Evolutionary conservation across 1,140 invertebrate genomes (phyloP).

Genomic region (Lordiphosa collinella): DNA sequence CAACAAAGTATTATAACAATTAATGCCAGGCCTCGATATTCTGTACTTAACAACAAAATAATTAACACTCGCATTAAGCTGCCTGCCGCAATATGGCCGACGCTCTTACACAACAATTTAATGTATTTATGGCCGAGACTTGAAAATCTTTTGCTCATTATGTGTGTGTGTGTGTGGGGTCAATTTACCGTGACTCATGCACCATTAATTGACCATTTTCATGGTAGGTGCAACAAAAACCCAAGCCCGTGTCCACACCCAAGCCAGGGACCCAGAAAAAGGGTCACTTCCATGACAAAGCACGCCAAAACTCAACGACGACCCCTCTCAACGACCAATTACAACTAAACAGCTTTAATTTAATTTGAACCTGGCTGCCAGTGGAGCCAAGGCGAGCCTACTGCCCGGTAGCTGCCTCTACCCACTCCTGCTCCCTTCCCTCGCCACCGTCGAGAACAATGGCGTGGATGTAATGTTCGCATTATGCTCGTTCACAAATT

Average conservation of each 20-base stretch:
- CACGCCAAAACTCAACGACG: constrained; percentile 21
- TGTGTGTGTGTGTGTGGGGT: constrained; percentile 39
- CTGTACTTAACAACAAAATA: constrained; percentile 15
- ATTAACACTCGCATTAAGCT: constrained; percentile 29
- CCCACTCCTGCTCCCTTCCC: background rate
- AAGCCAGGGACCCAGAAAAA: constrained; percentile 49
- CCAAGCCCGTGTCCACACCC: constrained; percentile 24
- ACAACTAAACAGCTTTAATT: constrained; percentile 78
- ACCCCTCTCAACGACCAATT: constrained; percentile 74
- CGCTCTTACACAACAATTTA: constrained; percentile 35
- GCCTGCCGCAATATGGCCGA: constrained; percentile 6
- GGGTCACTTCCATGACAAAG: constrained; percentile 47
- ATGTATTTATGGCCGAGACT: constrained; percentile 20
- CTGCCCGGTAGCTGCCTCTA: constrained; percentile 1
- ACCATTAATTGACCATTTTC: constrained; percentile 73
- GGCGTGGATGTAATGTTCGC: constrained; percentile 77
- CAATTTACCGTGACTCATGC: constrained; percentile 72
- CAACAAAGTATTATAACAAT: constrained; percentile 13
- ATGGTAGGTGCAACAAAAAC: constrained; percentile 61
- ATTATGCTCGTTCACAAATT: constrained; percentile 78
- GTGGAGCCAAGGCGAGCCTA: constrained; percentile 22
- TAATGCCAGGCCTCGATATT: constrained; percentile 16
- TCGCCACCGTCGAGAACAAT: constrained; percentile 52
- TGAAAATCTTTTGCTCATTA: constrained; percentile 67
- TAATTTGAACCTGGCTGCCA: constrained; percentile 58